Evolutionary conservation across 2,888 invertebrate species (phyloP), one percentile per base, ranked within the genome.

Genomic region (Bhutanitis thaidina): DNA sequence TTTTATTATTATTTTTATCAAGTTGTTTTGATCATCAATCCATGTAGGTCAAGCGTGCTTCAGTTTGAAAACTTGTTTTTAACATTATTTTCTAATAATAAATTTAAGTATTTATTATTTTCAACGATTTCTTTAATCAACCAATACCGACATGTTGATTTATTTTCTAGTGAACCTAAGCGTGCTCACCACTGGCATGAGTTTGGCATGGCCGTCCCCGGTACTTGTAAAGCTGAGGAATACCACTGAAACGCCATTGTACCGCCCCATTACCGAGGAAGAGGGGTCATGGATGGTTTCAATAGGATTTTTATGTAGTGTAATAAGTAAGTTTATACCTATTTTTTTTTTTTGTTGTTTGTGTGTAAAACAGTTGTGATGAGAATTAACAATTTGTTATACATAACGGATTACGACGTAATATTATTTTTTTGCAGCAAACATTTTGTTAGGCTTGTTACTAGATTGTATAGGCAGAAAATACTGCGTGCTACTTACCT

Each of bases 271-370:
- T 29, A 74, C 76, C 0, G 69, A 68, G 0, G 69, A 71, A 1
- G 74, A 82, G 43, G 80, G 79, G 0, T 77, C 80, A 0, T 83
- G 83, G 83, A 67, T 83, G 0, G 80, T 81, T 0, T 72, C 81
- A n/a, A 61, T 77, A 5, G 76, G 77, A 0, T 69, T 60, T 27
- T 55, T 81, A 0, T 56, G 58, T 10, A 67, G 63, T 7, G 43
- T 64, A 0, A 38, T 64, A 12, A 58, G 80, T 78, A 58, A 59
- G 68, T 60, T 10, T 37, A 20, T 20, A 20, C 2, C 2, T 20
- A 20, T 20, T 3, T 20, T 20, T 20, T 20, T 20, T 3, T 20
- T 5, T 20, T 20, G 3, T 3, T 5, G 20, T 5, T 3, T n/a
- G n/a, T n/a, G n/a, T n/a, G n/a, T n/a, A n/a, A n/a, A n/a, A n/a